Percentiles rank a stretch among this genome's conserved stretches.
These are phyloP conservation scores for Pilophorus perplexus DNA, from an alignment of 2,888 invertebrate species.

Conservation along the genomic window DNA sequence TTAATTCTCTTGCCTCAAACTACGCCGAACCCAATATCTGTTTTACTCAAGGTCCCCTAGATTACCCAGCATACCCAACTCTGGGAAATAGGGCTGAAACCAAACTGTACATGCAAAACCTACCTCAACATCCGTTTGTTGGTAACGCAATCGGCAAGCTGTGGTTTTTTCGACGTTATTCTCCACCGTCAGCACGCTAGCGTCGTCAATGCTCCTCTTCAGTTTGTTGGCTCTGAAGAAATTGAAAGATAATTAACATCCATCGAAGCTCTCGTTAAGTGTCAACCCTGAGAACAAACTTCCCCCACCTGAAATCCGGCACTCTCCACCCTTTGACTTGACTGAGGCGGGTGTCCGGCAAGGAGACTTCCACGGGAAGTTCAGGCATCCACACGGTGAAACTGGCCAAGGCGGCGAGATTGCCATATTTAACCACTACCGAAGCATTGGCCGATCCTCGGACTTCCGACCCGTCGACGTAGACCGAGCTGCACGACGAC, in stretches of 20 bases:
- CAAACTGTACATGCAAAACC: too few species aligned
- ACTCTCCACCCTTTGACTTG: slow-evolving; percentile 95
- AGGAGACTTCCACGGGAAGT: slow-evolving; percentile 84
- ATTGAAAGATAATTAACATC: background rate
- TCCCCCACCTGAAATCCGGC: slow-evolving; percentile 59
- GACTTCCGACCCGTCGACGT: slow-evolving; percentile 93
- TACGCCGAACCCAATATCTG: too few species aligned
- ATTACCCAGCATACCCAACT: too few species aligned
- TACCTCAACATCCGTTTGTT: slow-evolving; percentile 86
- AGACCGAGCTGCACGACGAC: slow-evolving; percentile 92
- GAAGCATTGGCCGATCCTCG: slow-evolving; percentile 93
- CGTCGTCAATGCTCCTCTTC: slow-evolving; percentile 44
- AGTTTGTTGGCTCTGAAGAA: slow-evolving; percentile 50
- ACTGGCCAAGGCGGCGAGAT: slow-evolving; percentile 80
- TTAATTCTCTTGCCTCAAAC: too few species aligned
- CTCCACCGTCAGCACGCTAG: slow-evolving; percentile 47
- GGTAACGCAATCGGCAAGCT: slow-evolving; percentile 76
- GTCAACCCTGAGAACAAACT: background rate
- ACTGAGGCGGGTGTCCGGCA: slow-evolving; percentile 83
- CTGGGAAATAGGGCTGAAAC: too few species aligned
- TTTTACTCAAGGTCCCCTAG: too few species aligned
- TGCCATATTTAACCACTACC: slow-evolving; percentile 87
- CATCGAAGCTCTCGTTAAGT: background rate
- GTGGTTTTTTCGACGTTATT: slow-evolving; percentile 51
- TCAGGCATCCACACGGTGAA: slow-evolving; percentile 98